These are phyloP conservation scores for Pachycephus smyrnensis DNA, from an alignment of 2,888 invertebrate species.

Conservation along the genomic window DNA sequence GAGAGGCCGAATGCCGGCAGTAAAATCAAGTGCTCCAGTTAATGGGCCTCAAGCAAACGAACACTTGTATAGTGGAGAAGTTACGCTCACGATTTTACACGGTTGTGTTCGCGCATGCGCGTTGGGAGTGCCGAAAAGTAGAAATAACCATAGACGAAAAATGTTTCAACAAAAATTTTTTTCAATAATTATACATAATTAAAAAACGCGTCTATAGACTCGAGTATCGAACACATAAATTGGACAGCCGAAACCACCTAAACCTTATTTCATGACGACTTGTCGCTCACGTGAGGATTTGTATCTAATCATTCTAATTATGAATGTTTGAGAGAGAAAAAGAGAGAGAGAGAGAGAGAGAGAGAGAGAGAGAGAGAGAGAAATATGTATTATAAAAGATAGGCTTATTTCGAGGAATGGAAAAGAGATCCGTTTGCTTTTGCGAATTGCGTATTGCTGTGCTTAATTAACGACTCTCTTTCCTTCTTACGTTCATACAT, in stretches of 20 bases:
- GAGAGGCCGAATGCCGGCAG: slow-evolving; percentile 25
- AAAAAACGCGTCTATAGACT: not conserved
- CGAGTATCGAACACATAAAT: not conserved
- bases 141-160: not conserved
- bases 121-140: not conserved
- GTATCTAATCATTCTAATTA: not conserved
- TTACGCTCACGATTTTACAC: not conserved
- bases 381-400: not conserved
- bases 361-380: too few species aligned
- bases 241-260: not conserved
- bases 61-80: not conserved
- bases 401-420: not conserved
- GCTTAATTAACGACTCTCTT: not conserved
- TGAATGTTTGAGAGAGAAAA: not conserved
- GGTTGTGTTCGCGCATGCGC: not conserved
- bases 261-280: not conserved
- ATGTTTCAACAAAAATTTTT: not conserved
- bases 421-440: not conserved
- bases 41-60: not conserved
- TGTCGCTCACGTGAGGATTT: not conserved
- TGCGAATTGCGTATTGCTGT: not conserved
- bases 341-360: too few species aligned
- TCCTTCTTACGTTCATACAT: not conserved
- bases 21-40: slow-evolving; percentile 50
- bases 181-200: not conserved